Base-by-base conservation (phyloP, 2,797 vertebrate genomes). In the Phalloptychus januarius region DNA sequence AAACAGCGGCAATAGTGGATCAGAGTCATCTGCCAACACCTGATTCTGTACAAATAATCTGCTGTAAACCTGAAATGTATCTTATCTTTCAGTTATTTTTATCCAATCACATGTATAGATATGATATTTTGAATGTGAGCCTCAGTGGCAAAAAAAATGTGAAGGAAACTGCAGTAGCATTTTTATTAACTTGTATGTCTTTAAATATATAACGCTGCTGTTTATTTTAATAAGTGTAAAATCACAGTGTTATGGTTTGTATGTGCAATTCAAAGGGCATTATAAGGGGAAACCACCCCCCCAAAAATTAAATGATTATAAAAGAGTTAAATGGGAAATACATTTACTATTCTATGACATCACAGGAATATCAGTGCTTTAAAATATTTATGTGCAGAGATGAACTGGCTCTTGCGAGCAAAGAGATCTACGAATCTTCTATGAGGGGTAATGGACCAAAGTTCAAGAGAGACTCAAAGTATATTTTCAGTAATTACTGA, bases 11-110 rank as follows among this genome's bases (percentile, higher is more conserved):
- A 74, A 15, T 10, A 61, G 33, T 20, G 61, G 50, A 48, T 52
- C 80, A 0, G 92, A 93, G 67, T 89, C 88, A 20, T 92, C 78
- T 56, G 4, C 52, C 52, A 28, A 56, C 54, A 56, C 10, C 54
- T 54, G 52, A 10, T 25, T 54, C 10, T 54, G 52, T n/a, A 54
- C 52, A 69, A 28, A 40, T 25, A 42, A 69, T 31, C 38, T 69
- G 38, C 42, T 25, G 65, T 69, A 25, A 69, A 69, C 11, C 2
- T 69, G 10, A 42, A 42, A 42, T n/a, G 38, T 69, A 15, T n/a
- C 0, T 42, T 8, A 4, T 69, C 7, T 69, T 42, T 23, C 28
- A 28, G 16, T 7, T 48, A 48, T 48, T 40, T 70, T 44, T 1
- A 40, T 40, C n/a, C 11, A 12, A 23, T 69, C 38, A 36, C 63